Evolutionary conservation across 2,888 invertebrate genomes (phyloP).

Genomic region (Ornithoptera priamus): DNA sequence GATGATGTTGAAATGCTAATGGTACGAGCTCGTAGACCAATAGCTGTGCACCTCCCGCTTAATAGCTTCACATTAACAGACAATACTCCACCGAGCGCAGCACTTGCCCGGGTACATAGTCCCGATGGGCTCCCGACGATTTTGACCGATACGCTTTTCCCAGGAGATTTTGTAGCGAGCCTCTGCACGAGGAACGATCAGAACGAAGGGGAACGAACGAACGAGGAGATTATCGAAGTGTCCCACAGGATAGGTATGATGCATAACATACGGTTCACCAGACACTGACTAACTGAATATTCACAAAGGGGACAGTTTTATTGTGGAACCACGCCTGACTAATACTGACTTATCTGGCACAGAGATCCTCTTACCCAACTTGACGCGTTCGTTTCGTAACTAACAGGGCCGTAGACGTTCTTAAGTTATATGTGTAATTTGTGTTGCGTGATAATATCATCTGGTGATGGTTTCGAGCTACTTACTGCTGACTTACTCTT

Average conservation of each 20-base stretch:
- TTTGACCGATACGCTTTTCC: conserved; percentile 52
- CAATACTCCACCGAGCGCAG: conserved; percentile 32
- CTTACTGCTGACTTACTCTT: neutral
- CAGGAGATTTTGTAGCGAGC: conserved; percentile 66
- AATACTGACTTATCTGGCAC: conserved; percentile 43
- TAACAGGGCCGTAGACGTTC: conserved; percentile 40
- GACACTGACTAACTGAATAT: conserved; percentile 39
- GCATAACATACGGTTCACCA: conserved; percentile 33
- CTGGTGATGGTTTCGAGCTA: conserved; percentile 28
- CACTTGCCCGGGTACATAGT: conserved; percentile 33
- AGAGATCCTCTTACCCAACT: conserved; percentile 49
- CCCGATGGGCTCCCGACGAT: conserved; percentile 28
- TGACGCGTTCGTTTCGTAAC: conserved; percentile 39
- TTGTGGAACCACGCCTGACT: conserved; percentile 37
- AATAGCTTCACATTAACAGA: conserved; percentile 39
- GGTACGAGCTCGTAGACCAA: conserved; percentile 46
- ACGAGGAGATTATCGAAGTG: conserved; percentile 39
- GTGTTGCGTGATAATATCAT: conserved; percentile 20
- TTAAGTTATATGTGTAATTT: conserved; percentile 19
- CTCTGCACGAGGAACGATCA: conserved; percentile 52
- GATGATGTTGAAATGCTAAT: conserved; percentile 50
- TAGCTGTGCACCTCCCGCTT: conserved; percentile 50
- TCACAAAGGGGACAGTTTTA: conserved; percentile 25
- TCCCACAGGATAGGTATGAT: conserved; percentile 49
- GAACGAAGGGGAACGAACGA: conserved; percentile 35